phyloP scores from a whole-genome alignment of 2,113 vertebrate genomes.

The Probosciger aterrimus region DNA sequence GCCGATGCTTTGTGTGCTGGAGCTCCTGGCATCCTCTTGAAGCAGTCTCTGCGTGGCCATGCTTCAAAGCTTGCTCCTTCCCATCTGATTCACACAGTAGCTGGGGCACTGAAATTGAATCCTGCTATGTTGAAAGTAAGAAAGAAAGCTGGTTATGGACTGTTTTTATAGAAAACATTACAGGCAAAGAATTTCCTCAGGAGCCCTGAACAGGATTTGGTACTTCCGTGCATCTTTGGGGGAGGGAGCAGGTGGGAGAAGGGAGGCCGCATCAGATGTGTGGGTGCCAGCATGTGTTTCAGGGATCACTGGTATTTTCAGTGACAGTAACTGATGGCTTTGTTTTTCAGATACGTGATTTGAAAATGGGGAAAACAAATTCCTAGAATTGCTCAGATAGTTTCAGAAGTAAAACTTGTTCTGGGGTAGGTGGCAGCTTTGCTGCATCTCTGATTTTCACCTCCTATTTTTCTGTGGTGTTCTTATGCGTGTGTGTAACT shows the following conservation, averaged over 20 bases:
- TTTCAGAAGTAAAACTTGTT: not conserved
- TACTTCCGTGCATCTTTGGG: slow-evolving; percentile 19
- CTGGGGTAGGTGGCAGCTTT: not conserved
- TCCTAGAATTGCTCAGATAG: not conserved
- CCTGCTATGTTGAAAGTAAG: not conserved
- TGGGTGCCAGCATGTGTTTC: not conserved
- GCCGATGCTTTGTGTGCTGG: not conserved
- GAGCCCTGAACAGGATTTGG: not conserved
- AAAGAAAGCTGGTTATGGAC: not conserved
- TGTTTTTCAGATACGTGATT: not conserved
- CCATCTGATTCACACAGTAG: slow-evolving; percentile 37
- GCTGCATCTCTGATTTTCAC: not conserved
- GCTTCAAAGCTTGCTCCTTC: slow-evolving; percentile 48
- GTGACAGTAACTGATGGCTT: not conserved
- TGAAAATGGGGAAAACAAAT: not conserved
- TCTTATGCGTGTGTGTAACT: not conserved
- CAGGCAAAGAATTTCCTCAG: slow-evolving; percentile 58
- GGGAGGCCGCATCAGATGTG: not conserved
- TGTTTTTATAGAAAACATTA: slow-evolving; percentile 58
- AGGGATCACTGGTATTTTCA: not conserved
- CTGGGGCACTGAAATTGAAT: slow-evolving; percentile 55
- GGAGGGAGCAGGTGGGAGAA: not conserved
- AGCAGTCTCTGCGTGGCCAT: not conserved
- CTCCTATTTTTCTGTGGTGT: not conserved
- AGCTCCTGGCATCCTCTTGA: not conserved